Percentiles rank a stretch among this genome's conserved stretches.
Evolutionary conservation across 2,113 vertebrate species (phyloP).

Genomic region (Asarcornis scutulata): DNA sequence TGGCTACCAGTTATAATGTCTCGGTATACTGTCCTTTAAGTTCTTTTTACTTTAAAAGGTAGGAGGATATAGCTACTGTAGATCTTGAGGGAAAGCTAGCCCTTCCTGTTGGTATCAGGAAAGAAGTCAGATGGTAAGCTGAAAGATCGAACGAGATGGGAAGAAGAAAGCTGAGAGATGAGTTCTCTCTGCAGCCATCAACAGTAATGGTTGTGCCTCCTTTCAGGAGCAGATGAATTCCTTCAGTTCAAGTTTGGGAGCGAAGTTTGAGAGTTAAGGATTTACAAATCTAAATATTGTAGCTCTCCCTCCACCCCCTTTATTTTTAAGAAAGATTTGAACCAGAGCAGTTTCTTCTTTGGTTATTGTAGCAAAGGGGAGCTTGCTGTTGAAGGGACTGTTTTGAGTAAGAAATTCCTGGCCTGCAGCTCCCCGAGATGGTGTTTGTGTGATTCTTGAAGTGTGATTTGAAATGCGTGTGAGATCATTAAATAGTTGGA

Average conservation of each 20-base stretch:
- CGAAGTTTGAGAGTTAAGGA: background rate
- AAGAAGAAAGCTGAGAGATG: background rate
- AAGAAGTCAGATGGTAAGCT: background rate
- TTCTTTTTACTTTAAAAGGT: background rate
- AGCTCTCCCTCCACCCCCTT: background rate
- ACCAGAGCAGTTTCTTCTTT: background rate
- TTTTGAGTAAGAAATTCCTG: background rate
- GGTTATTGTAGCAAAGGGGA: background rate
- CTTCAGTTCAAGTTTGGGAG: background rate
- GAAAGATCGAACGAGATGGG: background rate
- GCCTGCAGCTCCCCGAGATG: background rate
- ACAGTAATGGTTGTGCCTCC: rapidly evolving
- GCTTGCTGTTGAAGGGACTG: background rate
- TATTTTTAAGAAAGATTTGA: background rate
- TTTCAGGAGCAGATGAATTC: background rate
- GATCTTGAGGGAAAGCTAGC: background rate
- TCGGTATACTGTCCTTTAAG: background rate
- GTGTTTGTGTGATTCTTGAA: background rate
- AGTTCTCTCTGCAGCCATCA: background rate
- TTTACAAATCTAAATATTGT: background rate
- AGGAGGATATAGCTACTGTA: rapidly evolving
- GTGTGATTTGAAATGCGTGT: background rate
- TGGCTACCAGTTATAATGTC: background rate
- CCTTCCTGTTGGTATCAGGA: background rate
- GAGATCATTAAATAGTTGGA: background rate